Base-by-base conservation (phyloP, 2,113 vertebrate species). In the Chionodraco myersi region DNA sequence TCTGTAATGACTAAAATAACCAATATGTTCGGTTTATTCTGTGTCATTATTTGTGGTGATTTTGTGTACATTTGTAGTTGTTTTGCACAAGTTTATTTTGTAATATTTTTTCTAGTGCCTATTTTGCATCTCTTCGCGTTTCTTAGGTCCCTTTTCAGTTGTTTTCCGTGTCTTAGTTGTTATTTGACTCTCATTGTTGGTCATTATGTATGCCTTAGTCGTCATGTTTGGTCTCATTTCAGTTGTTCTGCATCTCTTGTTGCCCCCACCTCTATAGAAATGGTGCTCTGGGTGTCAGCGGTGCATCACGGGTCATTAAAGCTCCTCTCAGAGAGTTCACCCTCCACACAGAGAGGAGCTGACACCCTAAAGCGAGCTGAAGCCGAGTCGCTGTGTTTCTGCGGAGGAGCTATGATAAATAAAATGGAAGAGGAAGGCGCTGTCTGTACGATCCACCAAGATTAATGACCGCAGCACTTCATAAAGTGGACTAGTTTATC, bases 401-500 rank as follows among this genome's bases (percentile, higher is more conserved):
- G 89, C 77, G 59, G 67, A 78, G 68, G 72, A 86, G 74, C 77
- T 64, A 60, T 82, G 85, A 84, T 83, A 86, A 75, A 91, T 88
- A 80, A 88, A 88, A 82, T 75, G 69, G 60, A 82, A 86, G 23
- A 44, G 30, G 75, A 85, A 90, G 70, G 73, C 58, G 75, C 45
- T 71, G 84, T 83, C 85, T 85, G 47, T 79, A 82, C 71, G 86
- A 75, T 81, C 70, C 74, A 58, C 82, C 57, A 82, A 87, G 90
- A 93, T 92, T 82, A 90, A 94, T 87, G 86, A 84, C 70, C 79
- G 63, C 66, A 71, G 75, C 79, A 90, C 87, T 76, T 78, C 83
- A 91, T 92, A 73, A 92, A 94, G 80, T 90, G 75, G 90, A 91
- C 86, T 80, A 86, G 89, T 92, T 94, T 90, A 91, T 92, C 90